Evolutionary conservation across 2,113 vertebrate genomes (phyloP).

Genomic region (Solenodon paradoxus): DNA sequence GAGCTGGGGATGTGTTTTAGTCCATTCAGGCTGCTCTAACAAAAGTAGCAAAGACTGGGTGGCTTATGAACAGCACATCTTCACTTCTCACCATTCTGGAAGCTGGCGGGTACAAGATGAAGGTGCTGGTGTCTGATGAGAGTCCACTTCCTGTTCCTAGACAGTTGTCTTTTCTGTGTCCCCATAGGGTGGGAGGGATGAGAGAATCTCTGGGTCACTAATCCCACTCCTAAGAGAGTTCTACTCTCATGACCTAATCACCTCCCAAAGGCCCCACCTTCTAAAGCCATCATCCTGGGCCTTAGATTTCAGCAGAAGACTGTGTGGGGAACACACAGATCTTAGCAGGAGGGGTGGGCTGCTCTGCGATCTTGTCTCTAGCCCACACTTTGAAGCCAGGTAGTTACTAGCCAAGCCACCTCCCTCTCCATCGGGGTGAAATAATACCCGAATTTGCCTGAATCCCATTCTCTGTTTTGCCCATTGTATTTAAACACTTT

Average conservation of each 20-base stretch:
- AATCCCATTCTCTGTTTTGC: background rate
- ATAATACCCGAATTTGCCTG: background rate
- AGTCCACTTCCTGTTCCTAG: background rate
- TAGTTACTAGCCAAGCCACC: no score
- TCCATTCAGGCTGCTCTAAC: background rate
- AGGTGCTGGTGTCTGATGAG: background rate
- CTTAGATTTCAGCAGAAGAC: background rate
- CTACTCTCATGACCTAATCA: background rate
- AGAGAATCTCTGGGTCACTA: background rate
- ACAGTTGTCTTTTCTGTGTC: background rate
- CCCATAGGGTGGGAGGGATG: background rate
- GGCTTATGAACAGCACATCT: no score
- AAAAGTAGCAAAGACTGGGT: background rate
- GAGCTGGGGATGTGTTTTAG: background rate
- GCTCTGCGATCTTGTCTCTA: background rate
- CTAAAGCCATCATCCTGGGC: background rate
- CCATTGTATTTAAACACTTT: background rate
- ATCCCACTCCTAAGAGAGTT: background rate
- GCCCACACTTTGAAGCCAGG: accelerated
- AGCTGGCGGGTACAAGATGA: background rate
- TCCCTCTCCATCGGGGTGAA: background rate
- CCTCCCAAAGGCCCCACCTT: background rate
- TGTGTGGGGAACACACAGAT: accelerated
- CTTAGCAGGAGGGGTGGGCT: background rate
- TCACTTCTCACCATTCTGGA: background rate